phyloP scores from a whole-genome alignment of 2,113 vertebrate species.

The Tonatia bakeri region DNA sequence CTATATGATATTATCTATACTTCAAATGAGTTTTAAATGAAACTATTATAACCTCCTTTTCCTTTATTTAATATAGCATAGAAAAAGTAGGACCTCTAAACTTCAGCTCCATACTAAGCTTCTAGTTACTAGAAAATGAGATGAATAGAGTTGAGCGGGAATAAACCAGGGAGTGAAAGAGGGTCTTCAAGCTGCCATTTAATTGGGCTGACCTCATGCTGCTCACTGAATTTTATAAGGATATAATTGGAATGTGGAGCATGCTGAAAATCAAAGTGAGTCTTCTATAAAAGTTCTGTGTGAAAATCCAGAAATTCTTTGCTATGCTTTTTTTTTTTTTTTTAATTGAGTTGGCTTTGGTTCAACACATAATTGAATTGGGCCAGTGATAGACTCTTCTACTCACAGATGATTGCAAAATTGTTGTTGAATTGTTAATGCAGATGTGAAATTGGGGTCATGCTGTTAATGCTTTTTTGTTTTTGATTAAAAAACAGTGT shows the following conservation, averaged over 20 bases:
- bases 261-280: neutral
- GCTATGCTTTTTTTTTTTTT: neutral
- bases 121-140: neutral
- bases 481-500: conserved; percentile 46
- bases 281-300: neutral
- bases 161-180: neutral
- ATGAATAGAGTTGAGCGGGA: neutral
- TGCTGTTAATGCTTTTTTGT: conserved; percentile 24
- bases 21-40: neutral
- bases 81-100: neutral
- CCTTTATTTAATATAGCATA: neutral
- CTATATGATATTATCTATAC: neutral
- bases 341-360: neutral
- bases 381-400: conserved; percentile 8
- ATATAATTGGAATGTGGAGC: neutral
- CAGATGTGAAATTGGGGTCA: conserved; percentile 49
- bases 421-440: conserved; percentile 40
- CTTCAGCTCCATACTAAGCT: neutral
- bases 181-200: neutral
- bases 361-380: conserved; percentile 51
- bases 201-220: neutral
- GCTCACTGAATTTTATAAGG: neutral
- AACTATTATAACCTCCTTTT: neutral
- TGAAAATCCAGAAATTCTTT: conserved; percentile 36
- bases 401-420: neutral